Evolutionary conservation across 2,113 vertebrate genomes (phyloP), one percentile per base, ranked within the genome.

Genomic region (Tinamus guttatus): DNA sequence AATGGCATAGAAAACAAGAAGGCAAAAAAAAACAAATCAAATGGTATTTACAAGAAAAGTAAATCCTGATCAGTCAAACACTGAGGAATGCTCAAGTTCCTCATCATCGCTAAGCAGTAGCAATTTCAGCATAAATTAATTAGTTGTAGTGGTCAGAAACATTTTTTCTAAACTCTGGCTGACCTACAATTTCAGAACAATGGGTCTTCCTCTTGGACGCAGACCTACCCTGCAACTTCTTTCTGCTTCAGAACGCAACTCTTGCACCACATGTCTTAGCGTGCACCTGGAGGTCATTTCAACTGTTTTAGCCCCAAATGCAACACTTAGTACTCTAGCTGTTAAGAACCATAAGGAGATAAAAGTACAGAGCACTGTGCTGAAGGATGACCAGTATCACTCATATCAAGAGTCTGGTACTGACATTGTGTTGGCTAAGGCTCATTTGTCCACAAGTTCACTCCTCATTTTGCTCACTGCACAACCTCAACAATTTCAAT

Each of bases 251-350:
- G 65, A 74, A 70, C 28, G 10, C 40, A 49, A 64, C n/a, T 47
- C 32, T 0, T 0, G 67, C 24, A n/a, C 62, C 59, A 18, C 22
- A 41, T 25, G 1, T 18, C n/a, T 54, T 11, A 21, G 38, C 25
- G 51, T 60, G 56, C 43, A 54, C 15, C 69, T 30, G 15, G 21
- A 11, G 19, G 25, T 71, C 69, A 30, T 34, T 13, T 54, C 22
- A 27, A 62, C 10, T 5, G 43, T 1, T 20, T 10, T 36, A 51
- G 25, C 34, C 70, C 51, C 34, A 43, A 17, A 59, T 68, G 47
- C 25, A 24, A 49, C 0, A 0, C 40, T 40, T 40, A 34, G 13
- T 28, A 51, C 19, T 40, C 8, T 6, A 78, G 52, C 20, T 41
- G 17, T 8, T 24, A 77, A 62, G 28, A 81, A 51, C 9, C 56